Evolutionary conservation across 2,797 vertebrate genomes (phyloP).

Genomic region (Cephalopachus bancanus): DNA sequence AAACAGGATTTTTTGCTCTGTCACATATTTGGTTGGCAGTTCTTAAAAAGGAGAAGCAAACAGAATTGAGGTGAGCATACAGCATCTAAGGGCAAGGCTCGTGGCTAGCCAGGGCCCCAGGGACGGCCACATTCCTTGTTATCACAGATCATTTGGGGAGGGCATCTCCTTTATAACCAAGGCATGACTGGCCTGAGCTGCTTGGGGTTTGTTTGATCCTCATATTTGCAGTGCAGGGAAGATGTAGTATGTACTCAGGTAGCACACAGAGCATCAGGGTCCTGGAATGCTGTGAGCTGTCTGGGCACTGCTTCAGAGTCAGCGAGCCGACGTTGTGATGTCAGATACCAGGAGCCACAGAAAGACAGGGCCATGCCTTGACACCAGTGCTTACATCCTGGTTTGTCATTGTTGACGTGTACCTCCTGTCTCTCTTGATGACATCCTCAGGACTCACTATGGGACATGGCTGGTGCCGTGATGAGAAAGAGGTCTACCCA

Average conservation of each 20-base stretch:
- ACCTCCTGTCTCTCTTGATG: not conserved
- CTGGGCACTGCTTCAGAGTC: not conserved
- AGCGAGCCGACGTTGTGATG: accelerated
- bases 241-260: not conserved
- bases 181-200: not conserved
- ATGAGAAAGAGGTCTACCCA: not conserved
- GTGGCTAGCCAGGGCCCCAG: not conserved
- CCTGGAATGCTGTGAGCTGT: not conserved
- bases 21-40: not conserved
- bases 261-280: not conserved
- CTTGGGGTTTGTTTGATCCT: not conserved
- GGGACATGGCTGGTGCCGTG: not conserved
- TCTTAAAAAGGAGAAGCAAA: not conserved
- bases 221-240: not conserved
- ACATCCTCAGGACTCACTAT: not conserved
- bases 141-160: not conserved
- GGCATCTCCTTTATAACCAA: not conserved
- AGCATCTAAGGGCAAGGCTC: too few relatives aligned
- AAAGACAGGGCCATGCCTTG: not conserved
- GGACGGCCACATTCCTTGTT: not conserved
- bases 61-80: not conserved
- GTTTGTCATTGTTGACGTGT: not conserved
- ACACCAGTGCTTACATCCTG: not conserved
- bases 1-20: not conserved
- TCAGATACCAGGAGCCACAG: not conserved